These are phyloP conservation scores for Galerucella nymphaeae DNA, from an alignment of 2,888 invertebrate species.

Conservation along the genomic window DNA sequence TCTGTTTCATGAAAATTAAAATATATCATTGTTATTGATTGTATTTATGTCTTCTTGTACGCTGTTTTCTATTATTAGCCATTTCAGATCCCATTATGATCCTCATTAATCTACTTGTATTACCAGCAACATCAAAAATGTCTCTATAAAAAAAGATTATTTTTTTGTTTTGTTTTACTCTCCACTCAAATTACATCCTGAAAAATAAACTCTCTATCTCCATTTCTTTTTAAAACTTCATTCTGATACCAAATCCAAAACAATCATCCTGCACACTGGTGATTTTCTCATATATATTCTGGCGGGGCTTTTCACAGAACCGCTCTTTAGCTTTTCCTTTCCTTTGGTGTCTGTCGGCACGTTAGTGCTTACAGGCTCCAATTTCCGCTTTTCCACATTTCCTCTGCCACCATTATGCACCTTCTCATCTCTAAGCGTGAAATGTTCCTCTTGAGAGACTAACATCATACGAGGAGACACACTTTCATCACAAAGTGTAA, in stretches of 20 bases:
- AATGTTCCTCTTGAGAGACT: neutral
- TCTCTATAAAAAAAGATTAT: no score
- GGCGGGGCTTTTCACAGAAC: neutral
- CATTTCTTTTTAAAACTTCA: neutral
- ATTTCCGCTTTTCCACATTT: conserved; percentile 29
- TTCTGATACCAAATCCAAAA: neutral
- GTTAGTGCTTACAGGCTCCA: conserved; percentile 26
- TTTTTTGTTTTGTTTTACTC: no score
- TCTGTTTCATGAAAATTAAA: no score
- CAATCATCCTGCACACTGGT: conserved; percentile 3
- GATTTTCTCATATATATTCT: conserved; percentile 11
- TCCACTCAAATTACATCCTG: neutral
- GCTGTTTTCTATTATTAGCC: no score
- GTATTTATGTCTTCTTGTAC: no score
- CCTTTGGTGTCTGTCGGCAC: conserved; percentile 21
- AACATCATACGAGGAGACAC: neutral
- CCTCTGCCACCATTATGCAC: conserved; percentile 9
- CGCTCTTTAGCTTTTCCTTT: conserved; percentile 21
- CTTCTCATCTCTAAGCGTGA: neutral
- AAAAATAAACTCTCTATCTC: neutral
- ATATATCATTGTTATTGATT: no score
- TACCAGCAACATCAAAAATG: no score
- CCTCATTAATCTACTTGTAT: no score
- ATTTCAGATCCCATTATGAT: no score
- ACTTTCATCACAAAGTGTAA: no score